Base-by-base conservation (phyloP, 2,113 vertebrate genomes). In the human (Homo sapiens) region DNA sequence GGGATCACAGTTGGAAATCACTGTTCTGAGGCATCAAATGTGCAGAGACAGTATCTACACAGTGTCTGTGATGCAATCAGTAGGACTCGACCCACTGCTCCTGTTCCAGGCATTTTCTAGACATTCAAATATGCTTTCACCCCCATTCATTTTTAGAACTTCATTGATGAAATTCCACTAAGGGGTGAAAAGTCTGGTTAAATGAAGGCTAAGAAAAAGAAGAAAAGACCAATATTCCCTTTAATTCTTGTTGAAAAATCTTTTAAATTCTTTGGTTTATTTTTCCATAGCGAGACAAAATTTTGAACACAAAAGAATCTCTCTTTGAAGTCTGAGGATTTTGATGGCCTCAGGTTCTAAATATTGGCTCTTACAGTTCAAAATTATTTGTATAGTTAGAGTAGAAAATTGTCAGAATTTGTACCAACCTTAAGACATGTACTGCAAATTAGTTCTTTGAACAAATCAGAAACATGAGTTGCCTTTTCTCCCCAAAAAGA, bases 321-420 rank as follows among this genome's bases (percentile, higher is more conserved):
- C 14, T 85, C 52, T 93, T 78, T 55, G 11, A 95, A 73, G 40
- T 73, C 13, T 35, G 75, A 85, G 25, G 81, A n/a, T 89, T 93
- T 57, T 50, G 52, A 52, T 78, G 57, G 43, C 43, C 72, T 93
- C 48, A 32, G 55, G 2, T 61, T 93, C 59, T 84, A 83, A 64
- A 64, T 66, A 66, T 45, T 18, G 10, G 20, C 12, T 70, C 35
- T 93, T 88, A 22, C 3, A 45, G 73, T 88, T 85, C 57, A 85
- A 75, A 93, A 87, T 55, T 32, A 59, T 22, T 64, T 64, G 61
- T 14, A 64, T 18, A 82, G 23, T 82, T 72, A 40, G 82, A 76
- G 48, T 50, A 80, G 79, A 90, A 57, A 87, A 84, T 55, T 79
- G 57, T 87, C 32, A 52, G 90, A 68, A 85, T 90, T 35, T 87